These are phyloP conservation scores for Hemistola chrysoprasaria DNA, from an alignment of 2,888 invertebrate genomes.

Conservation along the genomic window DNA sequence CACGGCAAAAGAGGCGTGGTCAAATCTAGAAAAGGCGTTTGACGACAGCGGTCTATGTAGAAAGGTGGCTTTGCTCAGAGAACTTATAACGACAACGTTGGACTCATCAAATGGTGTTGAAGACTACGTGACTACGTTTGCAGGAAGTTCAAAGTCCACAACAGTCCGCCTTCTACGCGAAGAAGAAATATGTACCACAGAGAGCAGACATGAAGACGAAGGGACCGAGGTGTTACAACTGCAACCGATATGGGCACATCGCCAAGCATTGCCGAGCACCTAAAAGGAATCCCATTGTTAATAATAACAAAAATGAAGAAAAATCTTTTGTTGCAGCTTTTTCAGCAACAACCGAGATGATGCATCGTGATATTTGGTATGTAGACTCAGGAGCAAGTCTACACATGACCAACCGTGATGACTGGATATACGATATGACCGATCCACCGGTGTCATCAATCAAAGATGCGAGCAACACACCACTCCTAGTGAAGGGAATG, in stretches of 20 bases:
- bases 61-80: conserved; percentile 19
- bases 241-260: conserved; percentile 6
- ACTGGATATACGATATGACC: too few relatives aligned
- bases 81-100: neutral
- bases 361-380: too few relatives aligned
- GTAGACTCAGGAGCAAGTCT: too few relatives aligned
- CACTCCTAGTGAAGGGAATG: too few relatives aligned
- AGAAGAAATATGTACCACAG: too few relatives aligned
- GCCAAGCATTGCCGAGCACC: conserved; percentile 4
- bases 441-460: too few relatives aligned
- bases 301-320: neutral
- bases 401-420: too few relatives aligned
- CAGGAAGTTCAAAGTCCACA: conserved; percentile 7
- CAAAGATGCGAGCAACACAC: too few relatives aligned
- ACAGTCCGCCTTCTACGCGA: neutral
- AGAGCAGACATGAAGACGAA: neutral
- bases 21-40: conserved; percentile 19
- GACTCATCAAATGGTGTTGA: neutral
- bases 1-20: conserved; percentile 23
- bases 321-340: neutral
- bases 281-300: neutral
- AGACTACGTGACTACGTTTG: conserved; percentile 20
- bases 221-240: conserved; percentile 1
- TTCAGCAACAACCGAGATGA: too few relatives aligned
- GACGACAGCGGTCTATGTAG: conserved; percentile 26